Base-by-base conservation (phyloP, 2,888 invertebrate genomes). In the Hylaea fasciaria region DNA sequence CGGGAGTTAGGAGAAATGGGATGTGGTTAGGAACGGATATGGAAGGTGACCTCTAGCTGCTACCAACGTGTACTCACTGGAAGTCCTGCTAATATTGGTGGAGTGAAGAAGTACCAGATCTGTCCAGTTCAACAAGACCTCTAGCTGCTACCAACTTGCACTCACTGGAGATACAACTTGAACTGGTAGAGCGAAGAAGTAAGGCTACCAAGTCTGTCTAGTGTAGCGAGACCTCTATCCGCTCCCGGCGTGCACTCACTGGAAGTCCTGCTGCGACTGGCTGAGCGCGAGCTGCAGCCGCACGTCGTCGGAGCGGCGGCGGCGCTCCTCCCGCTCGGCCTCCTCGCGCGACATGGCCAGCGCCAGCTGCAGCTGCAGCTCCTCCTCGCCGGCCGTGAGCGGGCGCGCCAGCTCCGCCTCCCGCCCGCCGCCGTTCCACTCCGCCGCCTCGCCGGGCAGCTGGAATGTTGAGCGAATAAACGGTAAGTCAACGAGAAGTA, bases 271-370 rank as follows among this genome's bases (percentile, higher is more conserved):
- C 90, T 98, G 97, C 87, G 98, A 98, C 92, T 99, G 98, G 83
- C 96, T 96, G 72, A 99, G 93, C 40, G 98, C 99, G 86, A 99
- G 94, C 92, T 99, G 98, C 72, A 99, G 94, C 68, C 99, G 94
- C 67, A 99, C 98, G 89, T 99, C 99, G 87, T 99, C 99, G 72
- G 97, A 97, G 68, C 98, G 96, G 61, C 98, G 93, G 82, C 98
- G 95, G 71, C 98, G 96, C 89, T 98, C 98, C 85, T 99, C 98
- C 74, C 98, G 96, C 82, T 99, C 99, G 32, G 98, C 98, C 92
- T 99, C 99, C 89, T 99, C 99, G 66, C 98, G 95, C 49, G 98
- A 98, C 97, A 99, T 98, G 56, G 99, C 99, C 82, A 99, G 94
- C 48, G 99, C 99, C 79, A 99, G 93, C 91, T 99, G 99, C 71